Conservation (phyloP, 2,113 vertebrate species). For the Osmerus eperlanus region DNA sequence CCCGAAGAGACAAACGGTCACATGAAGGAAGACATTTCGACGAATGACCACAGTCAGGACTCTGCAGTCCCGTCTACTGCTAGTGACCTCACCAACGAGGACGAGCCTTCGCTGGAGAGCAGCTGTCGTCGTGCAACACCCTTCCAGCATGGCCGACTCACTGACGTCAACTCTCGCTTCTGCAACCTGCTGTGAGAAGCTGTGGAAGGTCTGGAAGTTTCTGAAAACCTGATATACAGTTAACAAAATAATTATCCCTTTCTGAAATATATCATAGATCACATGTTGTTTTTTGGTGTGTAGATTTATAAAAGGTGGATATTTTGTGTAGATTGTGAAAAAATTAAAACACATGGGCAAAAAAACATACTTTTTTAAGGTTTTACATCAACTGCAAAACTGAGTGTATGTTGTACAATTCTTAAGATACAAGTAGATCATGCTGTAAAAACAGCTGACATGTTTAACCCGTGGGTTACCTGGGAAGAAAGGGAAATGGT, state of each 20-base stretch:
- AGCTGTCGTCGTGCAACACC: slow-evolving; percentile 7
- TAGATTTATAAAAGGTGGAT: too few relatives aligned
- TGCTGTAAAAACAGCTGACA: too few relatives aligned
- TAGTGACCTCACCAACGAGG: slow-evolving; percentile 11
- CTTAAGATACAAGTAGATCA: too few relatives aligned
- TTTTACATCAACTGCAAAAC: too few relatives aligned
- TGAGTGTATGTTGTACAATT: too few relatives aligned
- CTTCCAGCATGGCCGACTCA: neutral
- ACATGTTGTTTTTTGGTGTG: too few relatives aligned
- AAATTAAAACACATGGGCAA: too few relatives aligned
- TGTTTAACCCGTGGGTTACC: neutral
- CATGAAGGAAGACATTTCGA: neutral
- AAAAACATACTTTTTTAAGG: too few relatives aligned
- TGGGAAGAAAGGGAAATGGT: neutral
- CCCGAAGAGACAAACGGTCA: neutral
- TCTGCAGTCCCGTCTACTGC: neutral
- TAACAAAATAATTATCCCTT: neutral
- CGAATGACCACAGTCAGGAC: neutral
- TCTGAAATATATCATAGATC: neutral
- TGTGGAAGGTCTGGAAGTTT: neutral
- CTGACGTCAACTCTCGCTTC: slow-evolving; percentile 15
- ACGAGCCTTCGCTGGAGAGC: neutral
- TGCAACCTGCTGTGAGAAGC: slow-evolving; percentile 38
- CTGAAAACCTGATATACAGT: neutral
- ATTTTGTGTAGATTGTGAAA: too few relatives aligned